phyloP scores from a whole-genome alignment of 2,888 invertebrate genomes.

The Lathronympha strigana region DNA sequence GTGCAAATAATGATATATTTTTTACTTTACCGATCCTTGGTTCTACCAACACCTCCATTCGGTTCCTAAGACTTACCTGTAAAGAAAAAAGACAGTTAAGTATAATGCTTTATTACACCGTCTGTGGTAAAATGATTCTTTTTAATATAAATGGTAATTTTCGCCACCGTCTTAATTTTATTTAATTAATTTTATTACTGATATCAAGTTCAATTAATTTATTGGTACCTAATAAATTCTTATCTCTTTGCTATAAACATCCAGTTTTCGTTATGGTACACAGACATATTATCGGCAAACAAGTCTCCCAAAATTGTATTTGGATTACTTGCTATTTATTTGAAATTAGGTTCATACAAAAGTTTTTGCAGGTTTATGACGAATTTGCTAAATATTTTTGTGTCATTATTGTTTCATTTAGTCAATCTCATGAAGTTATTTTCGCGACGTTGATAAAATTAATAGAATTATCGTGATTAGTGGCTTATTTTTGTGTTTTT shows the following conservation, averaged over 20 bases:
- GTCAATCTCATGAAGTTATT: no score
- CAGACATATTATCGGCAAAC: neutral
- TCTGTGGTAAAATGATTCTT: neutral
- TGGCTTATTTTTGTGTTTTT: no score
- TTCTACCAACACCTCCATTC: neutral
- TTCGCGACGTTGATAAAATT: no score
- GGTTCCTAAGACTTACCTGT: slow-evolving; percentile 33
- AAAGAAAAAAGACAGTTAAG: slow-evolving; percentile 22
- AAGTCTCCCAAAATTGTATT: neutral
- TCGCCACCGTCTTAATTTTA: slow-evolving; percentile 18
- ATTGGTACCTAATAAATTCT: slow-evolving; percentile 36
- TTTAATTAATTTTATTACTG: slow-evolving; percentile 18
- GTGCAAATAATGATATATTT: neutral
- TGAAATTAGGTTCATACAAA: no score
- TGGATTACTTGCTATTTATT: neutral
- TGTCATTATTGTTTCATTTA: no score
- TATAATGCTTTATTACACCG: slow-evolving; percentile 1
- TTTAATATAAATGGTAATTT: neutral
- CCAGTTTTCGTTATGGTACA: slow-evolving; percentile 27
- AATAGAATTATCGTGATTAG: no score
- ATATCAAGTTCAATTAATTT: slow-evolving; percentile 34
- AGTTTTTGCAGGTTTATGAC: no score
- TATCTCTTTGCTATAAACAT: slow-evolving; percentile 30
- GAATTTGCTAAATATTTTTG: no score
- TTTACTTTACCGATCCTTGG: neutral